A percentile compares a stretch with the other conserved stretches of the same genome.
These are phyloP conservation scores for Lepidurus couesii DNA, from an alignment of 1,140 invertebrate species.

Conservation along the genomic window DNA sequence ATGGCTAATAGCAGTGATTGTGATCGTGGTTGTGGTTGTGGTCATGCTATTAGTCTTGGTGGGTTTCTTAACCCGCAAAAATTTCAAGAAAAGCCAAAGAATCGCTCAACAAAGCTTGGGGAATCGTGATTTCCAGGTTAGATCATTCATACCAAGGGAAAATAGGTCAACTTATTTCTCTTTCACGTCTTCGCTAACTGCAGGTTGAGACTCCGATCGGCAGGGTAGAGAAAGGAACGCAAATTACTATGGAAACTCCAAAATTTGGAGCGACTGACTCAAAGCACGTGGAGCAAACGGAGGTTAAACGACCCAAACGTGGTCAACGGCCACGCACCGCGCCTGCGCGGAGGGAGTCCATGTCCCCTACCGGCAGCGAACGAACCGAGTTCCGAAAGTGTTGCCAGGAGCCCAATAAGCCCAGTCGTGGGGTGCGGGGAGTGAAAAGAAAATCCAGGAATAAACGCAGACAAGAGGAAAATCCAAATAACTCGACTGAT, in stretches of 20 bases:
- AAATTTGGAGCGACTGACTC: not conserved
- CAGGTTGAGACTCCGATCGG: not conserved
- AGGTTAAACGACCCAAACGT: not conserved
- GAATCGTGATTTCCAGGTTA: not conserved
- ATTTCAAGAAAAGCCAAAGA: not conserved
- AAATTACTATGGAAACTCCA: not conserved
- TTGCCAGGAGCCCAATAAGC: constrained; percentile 28
- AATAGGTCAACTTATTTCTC: not conserved
- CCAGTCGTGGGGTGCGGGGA: constrained; percentile 26
- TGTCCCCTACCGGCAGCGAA: constrained; percentile 12
- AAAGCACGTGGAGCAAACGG: not conserved
- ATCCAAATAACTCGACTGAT: not conserved
- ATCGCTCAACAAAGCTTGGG: not conserved
- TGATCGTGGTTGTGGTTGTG: not conserved
- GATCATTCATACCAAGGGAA: not conserved
- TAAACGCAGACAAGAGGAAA: not conserved
- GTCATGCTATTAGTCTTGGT: constrained; percentile 2
- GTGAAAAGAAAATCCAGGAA: constrained; percentile 2
- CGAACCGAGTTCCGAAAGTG: constrained; percentile 28
- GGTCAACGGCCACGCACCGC: not conserved
- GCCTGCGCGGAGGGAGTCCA: not conserved
- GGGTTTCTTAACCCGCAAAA: not conserved
- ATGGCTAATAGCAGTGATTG: not conserved
- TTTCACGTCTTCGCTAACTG: not conserved
- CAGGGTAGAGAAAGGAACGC: not conserved